phyloP scores from a whole-genome alignment of 1,140 invertebrate genomes.

The Xylocopa sonorina region DNA sequence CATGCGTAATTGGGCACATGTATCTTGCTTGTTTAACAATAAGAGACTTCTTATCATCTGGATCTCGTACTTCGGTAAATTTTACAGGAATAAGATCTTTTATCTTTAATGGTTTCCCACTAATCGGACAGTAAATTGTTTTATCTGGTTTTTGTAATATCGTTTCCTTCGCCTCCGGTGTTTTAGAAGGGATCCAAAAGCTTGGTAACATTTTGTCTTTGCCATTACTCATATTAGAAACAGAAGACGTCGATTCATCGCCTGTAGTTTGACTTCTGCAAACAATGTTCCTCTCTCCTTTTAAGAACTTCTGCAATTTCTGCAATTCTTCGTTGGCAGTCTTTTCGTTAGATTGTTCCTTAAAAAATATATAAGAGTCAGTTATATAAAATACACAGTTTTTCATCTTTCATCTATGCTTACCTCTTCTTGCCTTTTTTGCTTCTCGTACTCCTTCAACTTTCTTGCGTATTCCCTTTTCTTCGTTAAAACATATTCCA shows the following conservation, averaged over 20 bases:
- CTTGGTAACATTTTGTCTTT: constrained; percentile 92
- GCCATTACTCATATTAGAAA: constrained; percentile 89
- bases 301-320: constrained; percentile 89
- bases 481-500: constrained; percentile 97
- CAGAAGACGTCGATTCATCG: constrained; percentile 79
- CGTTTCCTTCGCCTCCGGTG: constrained; percentile 90
- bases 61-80: constrained; percentile 95
- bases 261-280: constrained; percentile 51
- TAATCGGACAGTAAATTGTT: constrained; percentile 97
- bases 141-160: constrained; percentile 93
- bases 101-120: constrained; percentile 92
- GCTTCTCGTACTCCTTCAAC: constrained; percentile 96
- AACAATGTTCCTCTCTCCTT: constrained; percentile 88
- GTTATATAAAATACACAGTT: not conserved
- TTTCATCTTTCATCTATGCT: not conserved
- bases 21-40: constrained; percentile 94
- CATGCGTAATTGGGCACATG: constrained; percentile 98
- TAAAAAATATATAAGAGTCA: not conserved
- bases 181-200: constrained; percentile 98
- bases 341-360: constrained; percentile 84
- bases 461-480: constrained; percentile 96
- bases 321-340: constrained; percentile 87
- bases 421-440: constrained; percentile 89
- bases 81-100: constrained; percentile 97
- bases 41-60: constrained; percentile 90